A percentile compares a stretch with the other conserved stretches of the same genome.
Evolutionary conservation across 2,113 vertebrate species (phyloP).

Genomic region (Ophthalmotilapia sp.): DNA sequence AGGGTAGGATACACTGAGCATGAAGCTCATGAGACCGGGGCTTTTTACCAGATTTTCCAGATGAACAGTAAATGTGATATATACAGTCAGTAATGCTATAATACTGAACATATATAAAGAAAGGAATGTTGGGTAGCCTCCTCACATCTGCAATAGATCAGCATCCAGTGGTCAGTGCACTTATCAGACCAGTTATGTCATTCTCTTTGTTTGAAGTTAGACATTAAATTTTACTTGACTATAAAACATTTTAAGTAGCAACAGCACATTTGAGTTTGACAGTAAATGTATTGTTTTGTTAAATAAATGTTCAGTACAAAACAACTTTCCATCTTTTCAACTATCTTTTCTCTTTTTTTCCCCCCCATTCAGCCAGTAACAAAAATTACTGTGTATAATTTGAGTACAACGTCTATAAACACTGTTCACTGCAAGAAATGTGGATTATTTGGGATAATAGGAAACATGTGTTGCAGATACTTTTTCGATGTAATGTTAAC

Average conservation of each 20-base stretch:
- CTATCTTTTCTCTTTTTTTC: neutral
- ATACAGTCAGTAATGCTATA: neutral
- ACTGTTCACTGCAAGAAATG: neutral
- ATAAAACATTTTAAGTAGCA: neutral
- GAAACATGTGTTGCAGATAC: accelerated
- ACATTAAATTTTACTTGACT: neutral
- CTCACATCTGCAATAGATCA: neutral
- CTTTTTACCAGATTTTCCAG: neutral
- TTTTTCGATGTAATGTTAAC: neutral
- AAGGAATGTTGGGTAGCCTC: neutral
- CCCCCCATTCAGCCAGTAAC: neutral
- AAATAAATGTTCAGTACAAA: neutral
- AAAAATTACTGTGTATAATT: accelerated
- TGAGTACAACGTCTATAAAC: neutral
- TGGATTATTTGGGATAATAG: neutral
- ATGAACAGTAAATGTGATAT: neutral
- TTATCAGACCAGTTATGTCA: neutral
- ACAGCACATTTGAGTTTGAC: neutral
- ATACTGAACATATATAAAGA: neutral
- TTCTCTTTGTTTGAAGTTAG: neutral
- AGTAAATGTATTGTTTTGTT: neutral
- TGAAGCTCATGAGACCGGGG: neutral
- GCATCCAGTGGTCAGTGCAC: neutral
- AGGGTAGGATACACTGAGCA: neutral
- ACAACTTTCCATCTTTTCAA: neutral